Evolutionary conservation across 2,797 vertebrate species (phyloP).

Genomic region (Myotis pilosus): DNA sequence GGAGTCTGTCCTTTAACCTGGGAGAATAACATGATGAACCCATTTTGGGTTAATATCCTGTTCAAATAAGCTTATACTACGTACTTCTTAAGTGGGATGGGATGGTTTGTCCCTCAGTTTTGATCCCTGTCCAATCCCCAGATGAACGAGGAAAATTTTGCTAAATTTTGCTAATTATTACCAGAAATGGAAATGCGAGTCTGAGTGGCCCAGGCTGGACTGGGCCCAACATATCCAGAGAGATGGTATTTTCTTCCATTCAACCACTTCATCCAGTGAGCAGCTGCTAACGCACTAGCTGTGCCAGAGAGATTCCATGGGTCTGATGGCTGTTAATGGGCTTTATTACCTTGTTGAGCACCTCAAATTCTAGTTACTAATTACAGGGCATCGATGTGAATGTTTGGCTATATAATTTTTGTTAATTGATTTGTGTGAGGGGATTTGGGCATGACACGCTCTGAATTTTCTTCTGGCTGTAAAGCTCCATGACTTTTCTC

Average conservation of each 20-base stretch:
- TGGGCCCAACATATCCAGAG: not conserved
- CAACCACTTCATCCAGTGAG: slow-evolving; percentile 4
- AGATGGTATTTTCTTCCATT: slow-evolving; percentile 5
- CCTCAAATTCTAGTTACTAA: slow-evolving; percentile 65
- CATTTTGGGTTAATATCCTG: not conserved
- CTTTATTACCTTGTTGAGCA: slow-evolving; percentile 70
- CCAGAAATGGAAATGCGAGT: not conserved
- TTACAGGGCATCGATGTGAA: slow-evolving; percentile 57
- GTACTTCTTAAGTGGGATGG: not conserved
- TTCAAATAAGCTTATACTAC: not conserved
- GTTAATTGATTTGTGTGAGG: slow-evolving; percentile 61
- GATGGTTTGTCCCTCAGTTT: not conserved
- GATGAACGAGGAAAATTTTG: not conserved
- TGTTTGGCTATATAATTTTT: slow-evolving; percentile 67
- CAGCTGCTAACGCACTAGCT: slow-evolving; percentile 51
- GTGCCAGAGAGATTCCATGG: slow-evolving; percentile 57
- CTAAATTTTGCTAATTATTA: slow-evolving; percentile 10
- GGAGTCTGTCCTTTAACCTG: not conserved
- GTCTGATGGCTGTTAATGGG: slow-evolving; percentile 43
- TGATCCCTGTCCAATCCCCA: not conserved
- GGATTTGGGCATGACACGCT: not conserved
- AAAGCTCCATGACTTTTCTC: slow-evolving; percentile 9
- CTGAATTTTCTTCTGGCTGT: slow-evolving; percentile 30
- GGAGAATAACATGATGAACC: not conserved
- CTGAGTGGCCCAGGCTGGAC: not conserved